These are phyloP conservation scores for Pollicipes pollicipes DNA, from an alignment of 1,140 invertebrate species.

Conservation along the genomic window DNA sequence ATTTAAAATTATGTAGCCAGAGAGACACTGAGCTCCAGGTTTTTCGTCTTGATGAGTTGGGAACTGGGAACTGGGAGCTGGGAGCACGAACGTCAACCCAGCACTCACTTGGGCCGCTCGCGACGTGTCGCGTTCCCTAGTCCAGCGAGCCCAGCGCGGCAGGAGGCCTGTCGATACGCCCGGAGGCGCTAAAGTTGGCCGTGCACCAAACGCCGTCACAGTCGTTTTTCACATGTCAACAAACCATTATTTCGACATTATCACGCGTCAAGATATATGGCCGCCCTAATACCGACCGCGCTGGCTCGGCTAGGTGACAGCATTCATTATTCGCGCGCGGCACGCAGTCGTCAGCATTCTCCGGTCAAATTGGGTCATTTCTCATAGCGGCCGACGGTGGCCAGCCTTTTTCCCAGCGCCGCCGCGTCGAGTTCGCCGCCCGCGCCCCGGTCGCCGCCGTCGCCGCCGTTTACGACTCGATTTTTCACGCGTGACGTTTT, in stretches of 20 bases:
- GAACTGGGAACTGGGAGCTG: too few species aligned
- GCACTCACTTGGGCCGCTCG: too few species aligned
- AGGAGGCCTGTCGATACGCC: too few species aligned
- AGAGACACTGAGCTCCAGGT: too few species aligned
- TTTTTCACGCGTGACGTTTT: neutral
- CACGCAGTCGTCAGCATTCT: neutral
- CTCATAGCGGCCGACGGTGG: neutral
- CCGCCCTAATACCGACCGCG: neutral
- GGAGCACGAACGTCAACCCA: too few species aligned
- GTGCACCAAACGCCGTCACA: neutral
- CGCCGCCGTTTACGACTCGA: neutral
- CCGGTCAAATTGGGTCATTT: neutral
- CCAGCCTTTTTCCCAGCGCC: too few species aligned
- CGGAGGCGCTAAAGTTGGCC: too few species aligned
- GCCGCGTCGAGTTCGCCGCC: neutral
- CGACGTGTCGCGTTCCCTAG: too few species aligned
- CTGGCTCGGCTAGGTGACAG: neutral
- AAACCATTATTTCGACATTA: constrained; percentile 1
- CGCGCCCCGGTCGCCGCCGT: neutral
- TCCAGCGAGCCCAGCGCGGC: too few species aligned
- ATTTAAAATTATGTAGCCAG: too few species aligned
- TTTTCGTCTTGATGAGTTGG: too few species aligned
- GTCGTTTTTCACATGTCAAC: neutral
- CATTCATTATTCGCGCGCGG: neutral
- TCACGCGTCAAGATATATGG: neutral